phyloP scores from a whole-genome alignment of 1,140 invertebrate genomes.

The Littorina saxatilis region DNA sequence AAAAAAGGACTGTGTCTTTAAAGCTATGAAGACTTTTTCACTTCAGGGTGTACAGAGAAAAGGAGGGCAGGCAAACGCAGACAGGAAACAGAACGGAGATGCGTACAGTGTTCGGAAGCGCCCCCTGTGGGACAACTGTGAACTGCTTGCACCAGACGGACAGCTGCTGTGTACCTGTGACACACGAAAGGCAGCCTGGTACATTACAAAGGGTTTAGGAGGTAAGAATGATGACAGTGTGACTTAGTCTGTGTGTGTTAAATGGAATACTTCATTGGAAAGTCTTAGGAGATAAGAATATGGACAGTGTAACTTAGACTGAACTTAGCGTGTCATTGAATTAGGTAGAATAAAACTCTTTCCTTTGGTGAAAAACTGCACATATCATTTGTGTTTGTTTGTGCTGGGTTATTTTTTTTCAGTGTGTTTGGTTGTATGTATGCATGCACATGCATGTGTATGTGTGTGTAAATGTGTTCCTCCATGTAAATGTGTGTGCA shows the following conservation, averaged over 20 bases:
- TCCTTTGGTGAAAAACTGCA: neutral
- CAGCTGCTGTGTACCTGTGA: slow-evolving; percentile 88
- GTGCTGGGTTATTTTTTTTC: neutral
- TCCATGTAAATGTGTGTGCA: neutral
- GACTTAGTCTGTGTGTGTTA: neutral
- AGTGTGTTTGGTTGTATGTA: neutral
- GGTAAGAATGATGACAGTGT: slow-evolving; percentile 50
- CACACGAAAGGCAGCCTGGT: slow-evolving; percentile 89
- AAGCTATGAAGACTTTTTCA: too few relatives aligned
- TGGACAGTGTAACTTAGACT: too few relatives aligned
- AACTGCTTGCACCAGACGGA: slow-evolving; percentile 86
- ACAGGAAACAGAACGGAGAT: slow-evolving; percentile 30
- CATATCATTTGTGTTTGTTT: too few relatives aligned
- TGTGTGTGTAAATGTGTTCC: neutral
- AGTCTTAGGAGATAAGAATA: too few relatives aligned
- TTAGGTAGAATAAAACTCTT: too few relatives aligned
- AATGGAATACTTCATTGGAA: too few relatives aligned
- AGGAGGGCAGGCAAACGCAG: neutral
- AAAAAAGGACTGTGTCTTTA: too few relatives aligned
- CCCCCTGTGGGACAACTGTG: slow-evolving; percentile 88
- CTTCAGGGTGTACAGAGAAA: too few relatives aligned
- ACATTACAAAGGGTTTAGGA: slow-evolving; percentile 82
- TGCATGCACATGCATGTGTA: neutral
- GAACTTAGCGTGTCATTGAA: too few relatives aligned
- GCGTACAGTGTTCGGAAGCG: slow-evolving; percentile 62